These are phyloP conservation scores for Ommatoiulus sabulosus DNA, from an alignment of 2,888 invertebrate species.

Conservation along the genomic window DNA sequence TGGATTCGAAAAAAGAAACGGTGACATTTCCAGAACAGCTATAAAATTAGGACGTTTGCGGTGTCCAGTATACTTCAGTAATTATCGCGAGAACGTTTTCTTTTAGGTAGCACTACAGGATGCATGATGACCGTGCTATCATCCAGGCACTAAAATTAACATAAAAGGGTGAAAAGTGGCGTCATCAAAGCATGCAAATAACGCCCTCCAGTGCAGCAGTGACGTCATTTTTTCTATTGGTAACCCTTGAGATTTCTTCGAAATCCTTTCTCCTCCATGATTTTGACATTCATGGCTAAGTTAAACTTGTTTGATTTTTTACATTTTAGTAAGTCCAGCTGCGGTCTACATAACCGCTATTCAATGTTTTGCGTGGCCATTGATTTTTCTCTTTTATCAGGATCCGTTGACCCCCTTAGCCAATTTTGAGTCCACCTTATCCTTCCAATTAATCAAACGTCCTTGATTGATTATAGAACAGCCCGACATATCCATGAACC, in stretches of 20 bases:
- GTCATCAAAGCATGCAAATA: too few species aligned
- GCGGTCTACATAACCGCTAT: background rate
- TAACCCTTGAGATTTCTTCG: background rate
- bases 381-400: constrained; percentile 17
- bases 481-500: background rate
- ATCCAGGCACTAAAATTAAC: too few species aligned
- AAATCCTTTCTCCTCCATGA: background rate
- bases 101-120: too few species aligned
- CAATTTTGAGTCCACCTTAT: constrained; percentile 29
- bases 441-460: background rate
- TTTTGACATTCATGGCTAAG: background rate
- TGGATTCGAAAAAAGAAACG: too few species aligned
- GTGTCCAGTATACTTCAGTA: too few species aligned
- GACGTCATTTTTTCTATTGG: background rate
- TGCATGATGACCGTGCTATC: too few species aligned
- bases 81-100: too few species aligned
- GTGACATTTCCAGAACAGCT: too few species aligned
- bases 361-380: background rate
- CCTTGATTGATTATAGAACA: constrained; percentile 30
- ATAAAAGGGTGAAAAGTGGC: too few species aligned
- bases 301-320: constrained; percentile 19
- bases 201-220: too few species aligned
- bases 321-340: background rate
- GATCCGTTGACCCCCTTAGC: constrained; percentile 9
- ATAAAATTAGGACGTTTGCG: too few species aligned